Percentiles rank a stretch among this genome's conserved stretches.
These are phyloP conservation scores for Stigmatopora nigra DNA, from an alignment of 2,113 vertebrate genomes.

Conservation along the genomic window DNA sequence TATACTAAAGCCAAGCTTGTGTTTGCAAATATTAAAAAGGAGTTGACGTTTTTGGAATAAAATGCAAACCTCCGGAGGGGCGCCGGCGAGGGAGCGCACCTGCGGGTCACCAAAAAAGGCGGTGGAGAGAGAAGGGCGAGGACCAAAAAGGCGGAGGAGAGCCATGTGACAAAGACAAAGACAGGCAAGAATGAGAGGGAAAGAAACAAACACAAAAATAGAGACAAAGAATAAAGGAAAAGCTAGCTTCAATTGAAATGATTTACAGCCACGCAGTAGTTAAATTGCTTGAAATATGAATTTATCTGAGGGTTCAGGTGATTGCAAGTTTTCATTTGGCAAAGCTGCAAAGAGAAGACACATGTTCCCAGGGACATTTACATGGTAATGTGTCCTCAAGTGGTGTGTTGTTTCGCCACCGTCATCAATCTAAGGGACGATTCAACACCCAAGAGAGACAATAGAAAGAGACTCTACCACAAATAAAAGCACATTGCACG, in stretches of 20 bases:
- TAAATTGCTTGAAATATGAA: no score
- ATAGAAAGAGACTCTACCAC: slow-evolving; percentile 11
- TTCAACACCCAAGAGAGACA: slow-evolving; percentile 46
- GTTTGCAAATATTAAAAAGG: slow-evolving; percentile 43
- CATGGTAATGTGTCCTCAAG: slow-evolving; percentile 56
- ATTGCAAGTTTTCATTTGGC: slow-evolving; percentile 8
- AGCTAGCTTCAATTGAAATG: not conserved
- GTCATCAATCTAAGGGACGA: slow-evolving; percentile 65
- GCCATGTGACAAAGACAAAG: slow-evolving; percentile 53
- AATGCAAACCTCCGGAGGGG: slow-evolving; percentile 50
- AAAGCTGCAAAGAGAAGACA: slow-evolving; percentile 16
- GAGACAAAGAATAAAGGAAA: slow-evolving; percentile 48
- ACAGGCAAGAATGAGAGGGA: slow-evolving; percentile 26
- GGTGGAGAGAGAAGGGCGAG: slow-evolving; percentile 31
- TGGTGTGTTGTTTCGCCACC: slow-evolving; percentile 33
- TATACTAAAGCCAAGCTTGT: no score
- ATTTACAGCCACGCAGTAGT: no score
- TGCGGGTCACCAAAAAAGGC: slow-evolving; percentile 45
- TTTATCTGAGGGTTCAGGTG: no score
- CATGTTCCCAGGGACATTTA: slow-evolving; percentile 32
- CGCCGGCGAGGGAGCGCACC: slow-evolving; percentile 31
- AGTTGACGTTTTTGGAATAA: slow-evolving; percentile 48
- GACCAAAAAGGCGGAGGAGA: slow-evolving; percentile 35
- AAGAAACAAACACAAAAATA: slow-evolving; percentile 40
- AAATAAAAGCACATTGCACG: slow-evolving; percentile 9